Evolutionary conservation across 2,797 vertebrate species (phyloP).

Genomic region (Phoxinus dragarum): DNA sequence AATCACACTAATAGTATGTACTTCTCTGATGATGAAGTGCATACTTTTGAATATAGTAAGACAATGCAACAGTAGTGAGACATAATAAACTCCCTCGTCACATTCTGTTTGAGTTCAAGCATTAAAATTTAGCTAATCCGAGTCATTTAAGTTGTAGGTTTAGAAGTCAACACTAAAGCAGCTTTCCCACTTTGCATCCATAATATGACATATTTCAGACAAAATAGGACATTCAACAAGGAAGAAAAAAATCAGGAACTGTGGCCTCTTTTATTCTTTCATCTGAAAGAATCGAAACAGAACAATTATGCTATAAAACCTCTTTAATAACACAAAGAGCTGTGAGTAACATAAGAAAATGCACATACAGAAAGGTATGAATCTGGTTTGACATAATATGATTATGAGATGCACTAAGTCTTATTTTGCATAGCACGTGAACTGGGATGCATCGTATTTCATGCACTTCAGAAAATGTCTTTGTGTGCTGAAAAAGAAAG

Average conservation of each 20-base stretch:
- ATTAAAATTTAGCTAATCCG: neutral
- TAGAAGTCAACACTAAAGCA: conserved; percentile 10
- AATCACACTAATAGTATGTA: conserved; percentile 6
- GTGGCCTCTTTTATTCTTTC: neutral
- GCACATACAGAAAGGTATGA: neutral
- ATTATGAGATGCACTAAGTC: neutral
- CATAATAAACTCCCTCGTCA: neutral
- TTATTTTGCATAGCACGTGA: neutral
- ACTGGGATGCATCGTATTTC: neutral
- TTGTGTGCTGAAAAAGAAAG: neutral
- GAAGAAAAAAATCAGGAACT: neutral
- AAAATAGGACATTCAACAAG: neutral
- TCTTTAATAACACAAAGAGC: neutral
- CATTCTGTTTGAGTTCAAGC: neutral
- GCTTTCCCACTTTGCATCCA: neutral
- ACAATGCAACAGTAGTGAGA: neutral
- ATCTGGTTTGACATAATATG: neutral
- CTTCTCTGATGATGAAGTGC: conserved; percentile 5
- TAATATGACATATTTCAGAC: neutral
- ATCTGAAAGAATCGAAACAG: neutral
- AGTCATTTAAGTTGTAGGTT: neutral
- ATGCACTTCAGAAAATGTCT: neutral
- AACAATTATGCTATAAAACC: neutral
- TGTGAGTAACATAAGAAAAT: neutral
- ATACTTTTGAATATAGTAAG: neutral